Base-by-base conservation (phyloP, 2,888 invertebrate species). In the Rutpela maculata region DNA sequence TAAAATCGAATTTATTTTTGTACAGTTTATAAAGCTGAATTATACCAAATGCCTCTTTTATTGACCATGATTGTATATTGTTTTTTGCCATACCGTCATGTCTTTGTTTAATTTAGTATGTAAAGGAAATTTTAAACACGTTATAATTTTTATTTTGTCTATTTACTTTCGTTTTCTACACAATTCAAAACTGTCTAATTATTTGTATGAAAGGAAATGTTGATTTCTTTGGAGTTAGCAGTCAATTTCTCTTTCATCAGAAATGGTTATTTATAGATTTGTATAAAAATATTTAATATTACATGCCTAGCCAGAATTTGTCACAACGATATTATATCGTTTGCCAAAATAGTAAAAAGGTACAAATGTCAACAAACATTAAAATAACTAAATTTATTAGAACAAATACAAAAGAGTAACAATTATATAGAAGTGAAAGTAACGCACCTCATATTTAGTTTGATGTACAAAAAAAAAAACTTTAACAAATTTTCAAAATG, bases 1-100 rank as follows among this genome's bases (percentile, higher is more conserved):
- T 83, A 83, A 81, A 82, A 81, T 78, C 59, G 72, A 65, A 78
- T 73, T 66, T 77, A 80, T 72, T 78, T 77, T 78, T 56, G 67
- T 57, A 70, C 75, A 65, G 60, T 77, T 76, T 77, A 59, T 70
- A 70, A 67, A 77, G 65, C 57, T 74, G 26, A 67, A 74, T 17
- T 31, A 26, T 19, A 57, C 38, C 43, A 15, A 75, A 68, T 50
- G 50, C n/a, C 50, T 50, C 15, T 43, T 50, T 50, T 50, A 50
- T 50, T 50, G 50, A 50, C 50, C 15, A 50, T n/a, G 50, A 12
- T 50, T 50, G 50, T 50, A 50, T 50, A 50, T 50, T 50, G 5
- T 50, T 50, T 50, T 50, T 50, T n/a, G n/a, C 15, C 50, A 6
- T n/a, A n/a, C 50, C 12, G 15, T n/a, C n/a, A 50, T 12, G 50